Conservation (phyloP, 2,797 vertebrate genomes). For the Serranus cabrilla region DNA sequence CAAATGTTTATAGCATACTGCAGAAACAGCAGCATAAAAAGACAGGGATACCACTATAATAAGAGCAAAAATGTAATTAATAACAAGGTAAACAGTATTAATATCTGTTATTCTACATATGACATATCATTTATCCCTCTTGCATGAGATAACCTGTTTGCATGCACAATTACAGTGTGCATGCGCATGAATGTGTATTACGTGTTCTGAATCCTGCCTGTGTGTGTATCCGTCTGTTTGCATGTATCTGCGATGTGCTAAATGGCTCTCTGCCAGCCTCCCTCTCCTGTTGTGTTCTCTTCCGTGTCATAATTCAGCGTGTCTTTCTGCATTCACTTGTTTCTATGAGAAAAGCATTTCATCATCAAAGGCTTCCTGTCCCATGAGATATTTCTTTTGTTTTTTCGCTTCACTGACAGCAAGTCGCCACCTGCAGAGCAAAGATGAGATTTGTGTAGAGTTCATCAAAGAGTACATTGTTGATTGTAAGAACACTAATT, state of each 20-base stretch:
- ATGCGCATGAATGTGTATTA: not conserved
- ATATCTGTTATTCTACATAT: constrained; percentile 2
- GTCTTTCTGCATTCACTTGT: constrained; percentile 35
- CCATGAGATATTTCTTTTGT: constrained; percentile 62
- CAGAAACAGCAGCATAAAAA: not conserved
- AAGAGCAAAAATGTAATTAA: not conserved
- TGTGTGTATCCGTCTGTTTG: constrained; percentile 13
- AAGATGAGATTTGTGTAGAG: constrained; percentile 78
- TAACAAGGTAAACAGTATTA: not conserved
- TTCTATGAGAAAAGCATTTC: constrained; percentile 46
- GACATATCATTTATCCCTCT: not conserved
- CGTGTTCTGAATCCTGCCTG: not conserved
- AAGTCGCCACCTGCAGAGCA: constrained; percentile 69
- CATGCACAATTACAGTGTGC: not conserved
- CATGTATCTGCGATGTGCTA: constrained; percentile 3
- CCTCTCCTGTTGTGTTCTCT: constrained; percentile 30
- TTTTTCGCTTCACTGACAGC: constrained; percentile 64
- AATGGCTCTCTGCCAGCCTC: constrained; percentile 31
- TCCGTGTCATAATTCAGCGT: constrained; percentile 36
- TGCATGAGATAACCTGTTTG: constrained; percentile 3
- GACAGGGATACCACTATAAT: not conserved
- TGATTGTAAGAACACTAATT: constrained; percentile 72
- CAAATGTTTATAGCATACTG: not conserved
- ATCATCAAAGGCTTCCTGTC: constrained; percentile 65
- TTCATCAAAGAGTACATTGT: constrained; percentile 79